A percentile compares a stretch with the other conserved stretches of the same genome.
Evolutionary conservation across 1,140 invertebrate species (phyloP).

Genomic region (Drosophila guanche): DNA sequence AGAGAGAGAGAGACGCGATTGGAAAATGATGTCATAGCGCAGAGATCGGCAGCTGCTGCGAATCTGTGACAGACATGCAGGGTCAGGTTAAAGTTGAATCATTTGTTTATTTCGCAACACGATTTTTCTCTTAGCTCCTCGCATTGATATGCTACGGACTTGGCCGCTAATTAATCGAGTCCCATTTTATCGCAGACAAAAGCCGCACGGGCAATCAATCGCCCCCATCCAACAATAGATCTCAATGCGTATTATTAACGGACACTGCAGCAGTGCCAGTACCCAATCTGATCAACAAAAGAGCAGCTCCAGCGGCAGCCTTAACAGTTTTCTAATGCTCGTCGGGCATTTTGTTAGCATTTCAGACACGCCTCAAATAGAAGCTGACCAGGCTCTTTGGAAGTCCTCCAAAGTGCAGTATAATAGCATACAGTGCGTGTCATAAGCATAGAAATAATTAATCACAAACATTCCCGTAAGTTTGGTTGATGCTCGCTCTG

Average conservation of each 20-base stretch:
- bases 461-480: too few species aligned
- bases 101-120: conserved; percentile 76
- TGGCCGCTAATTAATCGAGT: conserved; percentile 73
- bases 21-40: conserved; percentile 65
- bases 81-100: conserved; percentile 84
- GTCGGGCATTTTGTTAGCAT: conserved; percentile 60
- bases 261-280: conserved; percentile 35
- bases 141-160: conserved; percentile 61
- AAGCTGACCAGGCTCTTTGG: conserved; percentile 30
- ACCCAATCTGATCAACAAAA: conserved; percentile 43
- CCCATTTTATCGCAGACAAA: conserved; percentile 75
- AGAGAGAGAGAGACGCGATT: conserved; percentile 8
- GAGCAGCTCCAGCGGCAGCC: conserved; percentile 17
- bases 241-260: conserved; percentile 65
- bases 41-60: conserved; percentile 38
- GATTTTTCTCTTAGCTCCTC: conserved; percentile 75
- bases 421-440: conserved; percentile 41
- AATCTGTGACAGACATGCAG: conserved; percentile 80
- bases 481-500: too few species aligned
- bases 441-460: conserved; percentile 4
- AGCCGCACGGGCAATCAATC: conserved; percentile 72
- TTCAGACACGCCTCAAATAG: conserved; percentile 62
- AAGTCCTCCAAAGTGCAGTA: conserved; percentile 56
- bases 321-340: conserved; percentile 47
- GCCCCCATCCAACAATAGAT: conserved; percentile 51